Base-by-base conservation (phyloP, 2,113 vertebrate genomes). In the Numida meleagris region DNA sequence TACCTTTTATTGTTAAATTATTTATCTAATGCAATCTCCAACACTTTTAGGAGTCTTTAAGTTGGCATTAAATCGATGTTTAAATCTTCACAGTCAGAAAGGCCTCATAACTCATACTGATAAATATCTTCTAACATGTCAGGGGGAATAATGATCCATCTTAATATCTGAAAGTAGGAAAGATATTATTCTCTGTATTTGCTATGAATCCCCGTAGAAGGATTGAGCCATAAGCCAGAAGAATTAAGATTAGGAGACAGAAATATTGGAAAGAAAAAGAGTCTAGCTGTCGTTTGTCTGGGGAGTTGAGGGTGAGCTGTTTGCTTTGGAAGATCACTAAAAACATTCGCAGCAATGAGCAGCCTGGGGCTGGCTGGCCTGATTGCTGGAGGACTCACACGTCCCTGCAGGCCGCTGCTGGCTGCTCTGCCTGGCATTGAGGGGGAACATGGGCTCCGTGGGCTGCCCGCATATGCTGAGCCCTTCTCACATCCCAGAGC, bases 1-100 rank as follows among this genome's bases (percentile, higher is more conserved):
- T 96, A 97, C 88, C 94, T 94, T 97, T 96, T 97, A 97, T 98
- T 97, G 96, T 96, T 76, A 97, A 97, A 98, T 98, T 98, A 98
- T 97, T 97, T 96, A 97, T 97, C 96, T 97, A 92, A 97, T 97
- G 97, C 92, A 93, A 95, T 97, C 96, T 92, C 84, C 17, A 43
- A 83, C 68, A 82, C 94, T 97, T 97, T 74, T 76, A 96, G 94
- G 86, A 93, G 88, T 93, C 94, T 96, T 97, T 97, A 95, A 91
- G 85, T 96, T 96, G 96, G 86, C 96, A 95, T 96, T 97, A 96
- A 97, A 96, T 97, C 96, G 31, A 96, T 96, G 86, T 91, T 96
- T 93, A 89, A 91, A 89, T 91, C 91, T 95, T 95, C 88, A 79
- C 86, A 82, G 24, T 58, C 91, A 94, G 89, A 90, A 93, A 85